Evolutionary conservation across 1,140 invertebrate species (phyloP), one percentile per base, ranked within the genome.

Genomic region (Samia ricini): DNA sequence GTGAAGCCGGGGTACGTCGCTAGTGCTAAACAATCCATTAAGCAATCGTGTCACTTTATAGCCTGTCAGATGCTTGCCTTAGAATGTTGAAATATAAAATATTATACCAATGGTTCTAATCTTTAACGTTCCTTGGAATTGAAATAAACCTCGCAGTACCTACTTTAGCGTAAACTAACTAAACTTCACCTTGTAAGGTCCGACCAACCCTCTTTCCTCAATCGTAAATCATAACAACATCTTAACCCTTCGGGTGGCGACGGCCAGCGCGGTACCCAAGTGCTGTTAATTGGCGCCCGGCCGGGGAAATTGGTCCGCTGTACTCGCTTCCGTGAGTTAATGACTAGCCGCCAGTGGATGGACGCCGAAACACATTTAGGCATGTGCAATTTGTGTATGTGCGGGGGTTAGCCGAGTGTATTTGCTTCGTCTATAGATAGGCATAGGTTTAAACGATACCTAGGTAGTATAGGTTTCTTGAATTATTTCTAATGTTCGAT

Each of bases 221-320:
- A 67, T 76, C 79, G 75, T 87, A 85, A 87, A 87, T 87, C 84
- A 85, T 85, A 85, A 82, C 81, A 87, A 85, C 77, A 85, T 85
- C 81, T 83, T 83, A 85, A 87, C 84, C 84, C 84, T 87, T 81
- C 73, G 76, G 74, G 76, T 69, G 70, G 71, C 73, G 70, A 36
- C 65, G 71, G 65, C 68, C 64, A 59, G 66, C 12, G n/a, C 62
- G 68, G 63, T 22, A 62, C 74, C 81, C 82, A 84, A 83, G 79
- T 83, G 82, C 72, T 71, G 82, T 83, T 87, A 87, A 87, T 87
- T 87, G 84, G 81, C 76, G 72, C 79, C 76, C 77, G 81, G 79
- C 71, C 60, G 66, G 76, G 83, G 84, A 87, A 87, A 87, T 87
- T 87, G 84, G 84, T 85, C 75, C 76, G 79, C 84, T 81, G 80